phyloP scores from a whole-genome alignment of 2,797 vertebrate species.

The Prunella strophiata region DNA sequence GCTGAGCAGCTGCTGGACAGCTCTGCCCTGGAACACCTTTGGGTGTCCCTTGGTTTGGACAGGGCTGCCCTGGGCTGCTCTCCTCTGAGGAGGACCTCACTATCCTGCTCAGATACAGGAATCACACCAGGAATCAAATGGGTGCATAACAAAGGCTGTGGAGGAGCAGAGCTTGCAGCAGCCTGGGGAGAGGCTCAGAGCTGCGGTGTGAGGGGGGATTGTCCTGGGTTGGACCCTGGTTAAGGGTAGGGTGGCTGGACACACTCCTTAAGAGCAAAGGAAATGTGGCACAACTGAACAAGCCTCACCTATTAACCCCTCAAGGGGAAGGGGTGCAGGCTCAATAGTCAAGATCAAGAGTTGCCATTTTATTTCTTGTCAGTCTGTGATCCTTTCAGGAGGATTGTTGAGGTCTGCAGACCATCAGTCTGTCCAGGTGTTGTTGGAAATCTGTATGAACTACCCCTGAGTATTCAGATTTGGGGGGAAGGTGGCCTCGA shows the following conservation, averaged over 20 bases:
- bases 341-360: background rate
- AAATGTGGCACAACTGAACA: background rate
- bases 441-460: background rate
- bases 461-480: background rate
- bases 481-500: background rate
- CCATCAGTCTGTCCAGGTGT: background rate
- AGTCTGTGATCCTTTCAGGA: background rate
- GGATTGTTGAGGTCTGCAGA: background rate
- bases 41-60: background rate
- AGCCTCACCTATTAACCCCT: background rate
- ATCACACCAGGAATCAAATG: background rate
- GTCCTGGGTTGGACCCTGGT: no score
- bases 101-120: background rate
- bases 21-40: background rate
- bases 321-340: background rate
- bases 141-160: background rate
- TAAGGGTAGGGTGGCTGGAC: background rate
- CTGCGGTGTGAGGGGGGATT: background rate
- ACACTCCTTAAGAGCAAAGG: accelerated
- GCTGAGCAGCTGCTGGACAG: background rate
- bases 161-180: background rate
- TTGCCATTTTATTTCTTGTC: background rate
- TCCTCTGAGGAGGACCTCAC: background rate
- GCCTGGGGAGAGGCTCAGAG: background rate
- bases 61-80: background rate